Base-by-base conservation (phyloP, 2,888 invertebrate species). In the Ophion obscuratus region DNA sequence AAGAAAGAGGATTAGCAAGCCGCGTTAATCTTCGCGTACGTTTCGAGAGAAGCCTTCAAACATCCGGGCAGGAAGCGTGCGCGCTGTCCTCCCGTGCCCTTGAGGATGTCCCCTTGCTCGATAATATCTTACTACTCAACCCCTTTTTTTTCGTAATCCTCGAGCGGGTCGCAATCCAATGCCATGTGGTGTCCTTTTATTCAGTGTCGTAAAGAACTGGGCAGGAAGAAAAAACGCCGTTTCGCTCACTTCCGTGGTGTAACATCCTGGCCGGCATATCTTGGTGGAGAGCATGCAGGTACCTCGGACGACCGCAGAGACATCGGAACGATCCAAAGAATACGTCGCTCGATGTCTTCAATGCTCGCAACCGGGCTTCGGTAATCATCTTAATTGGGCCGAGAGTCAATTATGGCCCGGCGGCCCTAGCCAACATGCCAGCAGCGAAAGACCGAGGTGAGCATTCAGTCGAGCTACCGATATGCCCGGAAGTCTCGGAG, bases 141-240 rank as follows among this genome's bases (percentile, higher is more conserved):
- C 85, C 66, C 62, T 87, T 86, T 84, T 81, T 81, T 81, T 68
- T 67, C n/a, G 62, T 75, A 44, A 27, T 53, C 57, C 47, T 27
- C 31, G 53, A 70, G 57, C 62, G 57, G 53, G 47, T 83, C 71
- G 86, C 89, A 88, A 88, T 89, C 89, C 86, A 88, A 86, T 85
- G 88, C 91, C 92, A 91, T 91, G 91, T 91, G 91, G 88, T 77
- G 73, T 89, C 89, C 89, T 89, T 70, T 62, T 27, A 20, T 89
- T 87, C 87, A 89, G 88, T 76, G 86, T 71, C 87, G 83, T 87
- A 84, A 27, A 62, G 47, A n/a, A 11, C 14, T 24, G 44, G 6
- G 44, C 5, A 71, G 67, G 82, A 84, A 87, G 47, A 17, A 47
- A 83, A 78, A 83, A 86, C 83, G 85, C 88, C 88, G 88, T 89